Evolutionary conservation across 2,797 vertebrate genomes (phyloP).

Genomic region (Apogon hyalosoma): DNA sequence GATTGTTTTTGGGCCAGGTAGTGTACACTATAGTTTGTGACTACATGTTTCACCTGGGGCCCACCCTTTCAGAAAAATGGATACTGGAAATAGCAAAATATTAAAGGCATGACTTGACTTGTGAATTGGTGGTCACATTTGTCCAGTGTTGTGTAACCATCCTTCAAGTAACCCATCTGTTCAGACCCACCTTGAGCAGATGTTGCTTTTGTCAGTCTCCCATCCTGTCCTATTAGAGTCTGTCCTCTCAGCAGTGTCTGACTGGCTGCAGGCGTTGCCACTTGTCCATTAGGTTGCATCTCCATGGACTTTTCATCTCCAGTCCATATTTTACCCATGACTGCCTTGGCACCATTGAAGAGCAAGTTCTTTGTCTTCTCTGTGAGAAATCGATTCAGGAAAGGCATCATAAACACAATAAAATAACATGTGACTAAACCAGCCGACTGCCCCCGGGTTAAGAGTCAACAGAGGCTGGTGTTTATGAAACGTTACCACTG

Average conservation of each 20-base stretch:
- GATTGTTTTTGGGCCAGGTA: no score
- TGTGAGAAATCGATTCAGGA: constrained; percentile 26
- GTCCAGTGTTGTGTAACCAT: no score
- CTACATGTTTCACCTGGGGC: no score
- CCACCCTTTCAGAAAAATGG: no score
- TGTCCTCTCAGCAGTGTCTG: constrained; percentile 82
- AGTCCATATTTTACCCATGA: constrained; percentile 80
- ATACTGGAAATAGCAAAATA: no score
- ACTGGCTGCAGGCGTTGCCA: constrained; percentile 20
- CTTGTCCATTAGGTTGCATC: constrained; percentile 10
- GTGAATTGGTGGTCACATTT: no score
- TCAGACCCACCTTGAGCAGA: constrained; percentile 66
- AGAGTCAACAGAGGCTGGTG: neutral
- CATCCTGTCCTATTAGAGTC: constrained; percentile 82
- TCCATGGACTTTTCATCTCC: constrained; percentile 55
- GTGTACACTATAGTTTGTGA: no score
- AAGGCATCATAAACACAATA: neutral
- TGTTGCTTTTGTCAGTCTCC: constrained; percentile 72
- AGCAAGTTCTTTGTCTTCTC: constrained; percentile 84
- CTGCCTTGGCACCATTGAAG: constrained; percentile 81
- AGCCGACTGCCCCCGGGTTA: neutral
- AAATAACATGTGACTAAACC: neutral
- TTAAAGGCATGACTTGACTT: no score
- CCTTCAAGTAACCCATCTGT: neutral
- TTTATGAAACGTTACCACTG: neutral